Conservation (phyloP, 2,113 vertebrate genomes). For the Eretmochelys imbricata region DNA sequence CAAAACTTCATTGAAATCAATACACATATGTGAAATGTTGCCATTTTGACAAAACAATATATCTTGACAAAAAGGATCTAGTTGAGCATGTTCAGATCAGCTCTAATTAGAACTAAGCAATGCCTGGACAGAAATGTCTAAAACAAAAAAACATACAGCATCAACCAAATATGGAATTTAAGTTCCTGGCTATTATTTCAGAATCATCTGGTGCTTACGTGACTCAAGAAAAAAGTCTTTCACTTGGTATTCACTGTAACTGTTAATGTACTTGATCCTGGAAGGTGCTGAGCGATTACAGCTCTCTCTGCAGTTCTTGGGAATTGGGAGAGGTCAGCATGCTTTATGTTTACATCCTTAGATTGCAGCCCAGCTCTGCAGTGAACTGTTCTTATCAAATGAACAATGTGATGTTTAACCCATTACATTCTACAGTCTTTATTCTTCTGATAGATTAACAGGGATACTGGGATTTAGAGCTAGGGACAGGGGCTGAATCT, state of each 20-base stretch:
- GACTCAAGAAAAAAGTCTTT: background rate
- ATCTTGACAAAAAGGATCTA: background rate
- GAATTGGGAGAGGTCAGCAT: background rate
- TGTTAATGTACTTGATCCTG: background rate
- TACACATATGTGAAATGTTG: background rate
- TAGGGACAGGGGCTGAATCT: background rate
- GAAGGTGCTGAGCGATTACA: background rate
- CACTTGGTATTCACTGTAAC: background rate
- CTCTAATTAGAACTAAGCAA: background rate
- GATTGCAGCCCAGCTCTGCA: background rate
- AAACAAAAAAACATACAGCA: background rate
- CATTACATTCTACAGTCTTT: background rate
- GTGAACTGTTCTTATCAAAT: background rate
- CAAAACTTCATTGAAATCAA: background rate
- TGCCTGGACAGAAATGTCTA: background rate
- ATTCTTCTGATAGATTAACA: slow-evolving; percentile 16
- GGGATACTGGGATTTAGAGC: background rate
- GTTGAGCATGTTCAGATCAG: background rate
- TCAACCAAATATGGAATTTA: background rate
- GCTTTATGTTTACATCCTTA: background rate
- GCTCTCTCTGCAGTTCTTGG: background rate
- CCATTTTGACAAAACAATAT: background rate
- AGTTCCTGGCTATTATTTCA: slow-evolving; percentile 1
- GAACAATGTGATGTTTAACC: background rate
- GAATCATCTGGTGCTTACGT: background rate